A percentile compares a stretch with the other conserved stretches of the same genome.
Conservation (phyloP, 1,140 invertebrate genomes). For the Brachionus rubens region DNA sequence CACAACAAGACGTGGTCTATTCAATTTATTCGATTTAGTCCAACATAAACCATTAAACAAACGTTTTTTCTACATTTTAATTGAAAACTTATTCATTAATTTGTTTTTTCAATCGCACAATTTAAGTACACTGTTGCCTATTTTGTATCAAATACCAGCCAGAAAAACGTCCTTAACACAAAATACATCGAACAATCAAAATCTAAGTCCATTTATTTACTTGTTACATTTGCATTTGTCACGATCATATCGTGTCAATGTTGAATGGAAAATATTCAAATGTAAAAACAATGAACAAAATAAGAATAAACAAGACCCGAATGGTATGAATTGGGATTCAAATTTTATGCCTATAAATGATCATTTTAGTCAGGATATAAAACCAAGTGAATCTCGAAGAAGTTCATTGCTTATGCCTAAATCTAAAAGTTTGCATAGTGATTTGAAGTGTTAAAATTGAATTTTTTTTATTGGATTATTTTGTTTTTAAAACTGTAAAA, state of each 20-base stretch:
- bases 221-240: slow-evolving; percentile 29
- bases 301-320: not conserved
- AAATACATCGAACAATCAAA: not conserved
- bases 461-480: too few species aligned
- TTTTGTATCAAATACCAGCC: not conserved
- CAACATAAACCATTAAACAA: slow-evolving; percentile 80
- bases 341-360: too few species aligned
- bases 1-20: slow-evolving; percentile 77
- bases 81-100: slow-evolving; percentile 74
- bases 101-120: slow-evolving; percentile 63
- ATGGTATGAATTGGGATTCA: not conserved
- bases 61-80: slow-evolving; percentile 77
- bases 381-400: too few species aligned
- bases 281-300: not conserved
- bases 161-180: not conserved
- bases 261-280: slow-evolving; percentile 1
- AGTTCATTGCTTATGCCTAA: too few species aligned
- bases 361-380: too few species aligned
- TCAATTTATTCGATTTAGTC: slow-evolving; percentile 80
- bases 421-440: too few species aligned
- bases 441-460: too few species aligned
- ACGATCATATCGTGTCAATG: slow-evolving; percentile 13
- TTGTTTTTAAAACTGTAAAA: too few species aligned
- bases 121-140: not conserved
- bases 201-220: slow-evolving; percentile 15